phyloP scores from a whole-genome alignment of 2,888 invertebrate species.

The Odiellus spinosus region DNA sequence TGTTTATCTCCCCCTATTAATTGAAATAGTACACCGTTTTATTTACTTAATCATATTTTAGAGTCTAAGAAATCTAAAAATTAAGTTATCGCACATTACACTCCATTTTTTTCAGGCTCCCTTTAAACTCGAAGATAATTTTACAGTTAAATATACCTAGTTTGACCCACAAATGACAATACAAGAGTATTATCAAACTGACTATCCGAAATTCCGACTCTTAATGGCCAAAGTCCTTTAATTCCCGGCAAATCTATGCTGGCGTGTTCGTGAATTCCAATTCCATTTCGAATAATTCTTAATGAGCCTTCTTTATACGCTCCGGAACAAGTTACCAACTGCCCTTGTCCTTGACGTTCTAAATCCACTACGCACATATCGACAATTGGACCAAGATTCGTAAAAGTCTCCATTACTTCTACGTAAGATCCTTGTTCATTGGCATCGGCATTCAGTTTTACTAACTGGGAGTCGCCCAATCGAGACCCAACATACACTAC shows the following conservation, averaged over 20 bases:
- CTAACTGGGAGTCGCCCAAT: constrained; percentile 88
- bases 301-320: constrained; percentile 94
- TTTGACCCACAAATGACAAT: constrained; percentile 91
- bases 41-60: too few species aligned
- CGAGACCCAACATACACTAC: constrained; percentile 87
- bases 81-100: too few species aligned
- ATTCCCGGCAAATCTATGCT: constrained; percentile 92
- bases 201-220: constrained; percentile 39
- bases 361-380: constrained; percentile 97
- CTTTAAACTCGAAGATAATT: too few species aligned
- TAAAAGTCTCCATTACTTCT: constrained; percentile 86
- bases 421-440: constrained; percentile 80
- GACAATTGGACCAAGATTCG: constrained; percentile 90
- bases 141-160: constrained; percentile 45
- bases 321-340: constrained; percentile 90
- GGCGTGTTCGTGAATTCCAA: constrained; percentile 95
- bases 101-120: too few species aligned
- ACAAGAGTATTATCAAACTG: constrained; percentile 72
- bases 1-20: too few species aligned
- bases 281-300: constrained; percentile 92
- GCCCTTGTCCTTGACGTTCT: constrained; percentile 72
- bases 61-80: too few species aligned
- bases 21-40: too few species aligned
- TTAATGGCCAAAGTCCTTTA: constrained; percentile 95
- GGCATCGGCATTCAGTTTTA: constrained; percentile 65